phyloP scores from a whole-genome alignment of 2,113 vertebrate species.

The Dolichotis patagonum region DNA sequence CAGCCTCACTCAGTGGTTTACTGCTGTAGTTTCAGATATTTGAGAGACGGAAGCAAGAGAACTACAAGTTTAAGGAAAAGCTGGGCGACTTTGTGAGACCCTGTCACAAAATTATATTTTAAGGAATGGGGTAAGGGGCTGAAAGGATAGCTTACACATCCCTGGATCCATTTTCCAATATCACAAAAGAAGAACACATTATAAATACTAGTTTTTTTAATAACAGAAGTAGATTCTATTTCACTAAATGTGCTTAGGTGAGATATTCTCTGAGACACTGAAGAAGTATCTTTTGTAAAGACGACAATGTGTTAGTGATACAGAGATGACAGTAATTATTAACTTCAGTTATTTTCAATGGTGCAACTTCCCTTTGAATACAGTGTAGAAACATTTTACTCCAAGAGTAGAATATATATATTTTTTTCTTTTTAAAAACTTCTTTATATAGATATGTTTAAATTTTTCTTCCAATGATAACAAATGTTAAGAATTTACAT shows the following conservation, averaged over 20 bases:
- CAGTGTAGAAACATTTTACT: background rate
- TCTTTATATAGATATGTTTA: background rate
- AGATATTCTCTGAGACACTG: background rate
- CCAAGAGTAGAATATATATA: background rate
- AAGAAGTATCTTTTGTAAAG: background rate
- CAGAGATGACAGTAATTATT: slow-evolving; percentile 33
- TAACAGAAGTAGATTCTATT: background rate
- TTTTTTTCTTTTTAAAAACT: background rate
- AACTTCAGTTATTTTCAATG: background rate
- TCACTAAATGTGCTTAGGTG: background rate
- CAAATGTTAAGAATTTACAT: background rate
- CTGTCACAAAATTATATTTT: background rate
- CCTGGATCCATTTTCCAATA: background rate
- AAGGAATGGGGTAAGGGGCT: background rate
- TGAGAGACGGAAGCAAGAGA: background rate
- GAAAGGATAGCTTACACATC: background rate
- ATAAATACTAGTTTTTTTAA: background rate
- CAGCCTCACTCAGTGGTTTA: background rate
- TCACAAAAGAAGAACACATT: background rate
- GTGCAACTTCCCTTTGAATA: background rate
- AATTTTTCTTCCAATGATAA: background rate
- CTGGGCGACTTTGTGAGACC: background rate
- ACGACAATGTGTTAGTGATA: background rate
- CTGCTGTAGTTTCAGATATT: background rate
- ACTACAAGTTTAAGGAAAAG: background rate